Evolutionary conservation across 2,113 vertebrate genomes (phyloP), one percentile per base, ranked within the genome.

Genomic region (Astatotilapia flaviijosephi): DNA sequence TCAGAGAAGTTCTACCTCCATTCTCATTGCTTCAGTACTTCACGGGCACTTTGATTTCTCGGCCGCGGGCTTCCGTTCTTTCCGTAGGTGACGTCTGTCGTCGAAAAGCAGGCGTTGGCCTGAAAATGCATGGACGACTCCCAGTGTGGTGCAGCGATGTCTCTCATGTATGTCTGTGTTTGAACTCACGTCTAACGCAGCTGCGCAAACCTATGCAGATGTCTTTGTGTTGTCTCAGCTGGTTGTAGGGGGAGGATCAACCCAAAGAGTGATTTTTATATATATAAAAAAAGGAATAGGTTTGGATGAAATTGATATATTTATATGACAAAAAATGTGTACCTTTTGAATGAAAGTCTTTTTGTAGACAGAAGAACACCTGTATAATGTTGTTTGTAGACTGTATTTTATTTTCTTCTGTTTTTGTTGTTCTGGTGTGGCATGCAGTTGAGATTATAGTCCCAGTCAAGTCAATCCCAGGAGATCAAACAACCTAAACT

Each of bases 151-250:
- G 26, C 79, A 19, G 73, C 31, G 82, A 65, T 42, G 83, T 90
- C 82, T 90, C 80, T 87, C 60, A 31, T 49, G 83, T 94, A 47
- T 56, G 88, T 91, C 62, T 51, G 85, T 85, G 47, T 91, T 45
- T 60, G 85, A 65, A 15, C 75, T 91, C 31, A 19, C 19, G 87
- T 92, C 75, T 65, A 56, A 84, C 28, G 86, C 87, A 92, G 91
- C 94, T 89, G 95, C 93, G 94, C 89, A 87, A 92, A 96, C 94
- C 96, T 97, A 96, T 97, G 96, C 96, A 97, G 95, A 93, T 88
- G 93, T 96, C 82, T 92, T 91, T 88, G 93, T 70, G 80, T 95
- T 85, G 84, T 95, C 92, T 94, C 93, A 93, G 92, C 80, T 89
- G 94, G 93, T 90, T 91, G 94, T 93, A 93, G 93, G 95, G 58